phyloP scores from a whole-genome alignment of 1,140 invertebrate species.

The Brachionus plicatilis region DNA sequence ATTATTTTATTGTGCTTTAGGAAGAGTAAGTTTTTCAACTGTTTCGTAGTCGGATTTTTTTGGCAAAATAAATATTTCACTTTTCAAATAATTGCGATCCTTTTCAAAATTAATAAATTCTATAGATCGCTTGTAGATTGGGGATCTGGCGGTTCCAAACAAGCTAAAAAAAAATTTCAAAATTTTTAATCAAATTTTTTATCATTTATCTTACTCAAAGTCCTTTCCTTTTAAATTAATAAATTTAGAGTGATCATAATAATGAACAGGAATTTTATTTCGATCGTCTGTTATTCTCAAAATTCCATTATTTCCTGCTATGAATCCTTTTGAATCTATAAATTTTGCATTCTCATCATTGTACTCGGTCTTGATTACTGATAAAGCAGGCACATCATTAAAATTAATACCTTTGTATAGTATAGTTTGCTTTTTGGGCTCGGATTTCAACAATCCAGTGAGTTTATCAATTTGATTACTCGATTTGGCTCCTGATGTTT shows the following conservation, averaged over 20 bases:
- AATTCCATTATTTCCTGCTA: conserved; percentile 48
- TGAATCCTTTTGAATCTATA: conserved; percentile 47
- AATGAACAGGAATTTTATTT: conserved; percentile 49
- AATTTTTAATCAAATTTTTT: neutral
- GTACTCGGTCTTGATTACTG: conserved; percentile 43
- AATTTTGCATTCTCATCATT: conserved; percentile 44
- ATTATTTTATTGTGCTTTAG: neutral
- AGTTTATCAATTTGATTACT: conserved; percentile 51
- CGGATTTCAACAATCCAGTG: conserved; percentile 50
- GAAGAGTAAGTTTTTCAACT: neutral
- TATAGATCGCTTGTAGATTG: neutral
- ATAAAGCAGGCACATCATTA: conserved; percentile 49
- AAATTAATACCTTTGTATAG: conserved; percentile 47
- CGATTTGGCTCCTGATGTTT: conserved; percentile 45
- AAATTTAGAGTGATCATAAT: conserved; percentile 50
- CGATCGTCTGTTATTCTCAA: conserved; percentile 46
- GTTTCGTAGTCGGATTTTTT: neutral
- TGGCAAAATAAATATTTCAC: neutral
- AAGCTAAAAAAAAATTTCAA: neutral
- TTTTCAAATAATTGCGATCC: neutral
- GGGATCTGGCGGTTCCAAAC: neutral
- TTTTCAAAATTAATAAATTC: neutral
- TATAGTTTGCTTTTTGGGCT: conserved; percentile 44
- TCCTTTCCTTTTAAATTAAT: conserved; percentile 47
- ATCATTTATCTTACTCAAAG: conserved; percentile 49